Percentiles rank a stretch among this genome's conserved stretches.
These are phyloP conservation scores for Brachyptera risi DNA, from an alignment of 2,888 invertebrate genomes.

Conservation along the genomic window DNA sequence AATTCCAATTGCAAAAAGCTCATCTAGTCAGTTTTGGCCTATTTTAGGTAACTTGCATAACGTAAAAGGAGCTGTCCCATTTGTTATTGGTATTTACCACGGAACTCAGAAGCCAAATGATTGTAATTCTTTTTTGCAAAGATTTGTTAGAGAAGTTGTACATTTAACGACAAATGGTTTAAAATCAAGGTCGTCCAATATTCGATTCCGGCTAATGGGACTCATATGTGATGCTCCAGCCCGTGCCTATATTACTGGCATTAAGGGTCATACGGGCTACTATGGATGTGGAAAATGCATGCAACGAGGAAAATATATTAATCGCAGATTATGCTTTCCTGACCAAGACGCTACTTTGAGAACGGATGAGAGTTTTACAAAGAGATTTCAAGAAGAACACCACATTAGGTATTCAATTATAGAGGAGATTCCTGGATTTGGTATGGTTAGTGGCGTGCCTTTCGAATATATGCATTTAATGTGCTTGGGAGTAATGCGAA, in stretches of 20 bases:
- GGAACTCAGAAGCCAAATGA: slow-evolving; percentile 30
- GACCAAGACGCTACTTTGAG: slow-evolving; percentile 8
- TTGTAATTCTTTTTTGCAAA: slow-evolving; percentile 23
- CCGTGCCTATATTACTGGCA: slow-evolving; percentile 27
- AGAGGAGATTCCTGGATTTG: slow-evolving; percentile 6
- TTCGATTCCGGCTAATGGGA: slow-evolving; percentile 15
- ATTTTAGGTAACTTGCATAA: slow-evolving; percentile 25
- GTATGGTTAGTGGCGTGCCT: slow-evolving; percentile 3
- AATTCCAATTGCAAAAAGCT: slow-evolving; percentile 31
- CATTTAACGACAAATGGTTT: slow-evolving; percentile 18
- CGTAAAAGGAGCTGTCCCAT: neutral
- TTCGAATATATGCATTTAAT: slow-evolving; percentile 10
- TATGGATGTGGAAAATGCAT: slow-evolving; percentile 30
- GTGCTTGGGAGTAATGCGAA: slow-evolving; percentile 3
- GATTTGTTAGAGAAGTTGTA: slow-evolving; percentile 27
- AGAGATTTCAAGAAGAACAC: slow-evolving; percentile 25
- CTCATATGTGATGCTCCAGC: slow-evolving; percentile 33
- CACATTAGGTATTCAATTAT: slow-evolving; percentile 19
- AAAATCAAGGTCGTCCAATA: neutral
- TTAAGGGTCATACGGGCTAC: slow-evolving; percentile 25
- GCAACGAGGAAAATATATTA: slow-evolving; percentile 17
- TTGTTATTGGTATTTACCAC: slow-evolving; percentile 28
- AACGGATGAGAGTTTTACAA: slow-evolving; percentile 27
- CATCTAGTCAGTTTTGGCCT: slow-evolving; percentile 32
- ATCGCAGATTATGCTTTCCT: slow-evolving; percentile 22